Conservation (phyloP, 2,113 vertebrate genomes). For the Bujurquina vittata region DNA sequence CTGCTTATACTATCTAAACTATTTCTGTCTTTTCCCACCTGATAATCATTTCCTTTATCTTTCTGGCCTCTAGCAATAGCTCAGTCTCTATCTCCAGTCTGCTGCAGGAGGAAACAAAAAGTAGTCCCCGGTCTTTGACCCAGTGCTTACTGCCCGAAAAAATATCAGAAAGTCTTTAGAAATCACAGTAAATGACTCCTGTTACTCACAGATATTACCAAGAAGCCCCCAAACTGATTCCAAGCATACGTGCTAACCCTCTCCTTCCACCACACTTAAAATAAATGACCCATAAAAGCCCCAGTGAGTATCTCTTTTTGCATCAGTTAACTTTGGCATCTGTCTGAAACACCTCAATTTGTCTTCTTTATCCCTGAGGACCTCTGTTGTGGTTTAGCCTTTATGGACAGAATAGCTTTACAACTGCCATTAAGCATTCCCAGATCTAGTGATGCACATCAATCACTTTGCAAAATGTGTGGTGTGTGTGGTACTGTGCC, state of each 20-base stretch:
- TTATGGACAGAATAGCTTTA: constrained; percentile 52
- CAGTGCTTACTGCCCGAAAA: constrained; percentile 43
- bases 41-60: background rate
- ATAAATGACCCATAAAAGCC: constrained; percentile 60
- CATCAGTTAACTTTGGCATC: constrained; percentile 46
- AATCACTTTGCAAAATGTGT: constrained; percentile 28
- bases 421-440: constrained; percentile 35
- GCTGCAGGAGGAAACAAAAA: constrained; percentile 32
- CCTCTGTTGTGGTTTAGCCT: constrained; percentile 17
- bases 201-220: constrained; percentile 38
- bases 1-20: background rate
- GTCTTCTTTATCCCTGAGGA: constrained; percentile 49
- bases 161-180: constrained; percentile 58
- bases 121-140: constrained; percentile 52
- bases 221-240: constrained; percentile 17
- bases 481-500: background rate
- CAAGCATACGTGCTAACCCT: constrained; percentile 3
- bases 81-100: constrained; percentile 3
- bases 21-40: background rate
- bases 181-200: constrained; percentile 41
- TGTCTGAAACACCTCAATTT: constrained; percentile 57
- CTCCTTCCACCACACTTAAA: constrained; percentile 53
- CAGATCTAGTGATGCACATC: constrained; percentile 28
- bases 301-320: constrained; percentile 23
- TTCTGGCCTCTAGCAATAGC: background rate